phyloP scores from a whole-genome alignment of 2,888 invertebrate genomes.

The Spicauda simplicius region DNA sequence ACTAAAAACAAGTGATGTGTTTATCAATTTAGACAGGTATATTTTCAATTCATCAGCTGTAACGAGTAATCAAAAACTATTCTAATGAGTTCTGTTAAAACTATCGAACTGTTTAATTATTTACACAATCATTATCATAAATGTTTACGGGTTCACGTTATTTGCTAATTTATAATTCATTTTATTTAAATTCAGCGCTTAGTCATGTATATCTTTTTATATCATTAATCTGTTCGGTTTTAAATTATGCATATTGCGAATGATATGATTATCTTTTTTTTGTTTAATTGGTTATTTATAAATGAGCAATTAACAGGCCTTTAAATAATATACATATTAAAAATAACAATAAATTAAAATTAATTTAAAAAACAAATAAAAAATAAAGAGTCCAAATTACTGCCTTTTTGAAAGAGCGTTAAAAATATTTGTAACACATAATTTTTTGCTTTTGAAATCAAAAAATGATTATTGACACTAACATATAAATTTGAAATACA shows the following conservation, averaged over 20 bases:
- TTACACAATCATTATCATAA: conserved; percentile 37
- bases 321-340: too few relatives aligned
- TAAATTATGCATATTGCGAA: not conserved
- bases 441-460: too few relatives aligned
- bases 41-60: conserved; percentile 33
- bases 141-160: conserved; percentile 32
- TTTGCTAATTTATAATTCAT: conserved; percentile 35
- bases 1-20: conserved; percentile 21
- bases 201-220: conserved; percentile 10
- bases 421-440: too few relatives aligned
- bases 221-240: not conserved
- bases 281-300: too few relatives aligned
- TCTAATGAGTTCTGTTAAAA: conserved; percentile 36
- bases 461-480: too few relatives aligned
- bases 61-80: conserved; percentile 34
- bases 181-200: conserved; percentile 27
- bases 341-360: too few relatives aligned
- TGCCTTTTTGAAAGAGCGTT: too few relatives aligned
- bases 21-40: conserved; percentile 24
- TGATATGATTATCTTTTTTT: not conserved
- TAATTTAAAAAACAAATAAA: too few relatives aligned
- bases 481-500: too few relatives aligned
- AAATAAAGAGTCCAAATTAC: too few relatives aligned
- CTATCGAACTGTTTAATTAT: conserved; percentile 35
- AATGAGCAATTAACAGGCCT: too few relatives aligned